Evolutionary conservation across 1,140 invertebrate species (phyloP), one percentile per base, ranked within the genome.

Genomic region (Caenorhabditis elegans): DNA sequence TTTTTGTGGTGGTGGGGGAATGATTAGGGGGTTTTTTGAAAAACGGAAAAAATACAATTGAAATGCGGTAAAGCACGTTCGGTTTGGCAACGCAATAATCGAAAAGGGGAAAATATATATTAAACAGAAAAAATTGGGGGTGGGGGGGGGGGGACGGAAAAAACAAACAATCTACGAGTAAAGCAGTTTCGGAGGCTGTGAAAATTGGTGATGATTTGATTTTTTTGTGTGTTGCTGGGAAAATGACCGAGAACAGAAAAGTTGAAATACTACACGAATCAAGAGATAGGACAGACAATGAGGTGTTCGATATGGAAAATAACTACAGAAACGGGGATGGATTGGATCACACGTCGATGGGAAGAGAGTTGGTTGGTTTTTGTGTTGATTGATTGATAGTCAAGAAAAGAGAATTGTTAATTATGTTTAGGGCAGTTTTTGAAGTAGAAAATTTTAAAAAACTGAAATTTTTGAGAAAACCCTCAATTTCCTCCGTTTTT

Each of bases 341-440:
- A 13, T 11, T n/a, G n/a, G n/a, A 70, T 70, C 60, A 70, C 60
- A 70, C 34, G 60, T 70, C 13, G n/a, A n/a, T n/a, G n/a, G n/a
- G n/a, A n/a, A n/a, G n/a, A n/a, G n/a, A n/a, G n/a, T n/a, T n/a
- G n/a, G n/a, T n/a, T n/a, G n/a, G n/a, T n/a, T n/a, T n/a, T n/a
- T n/a, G n/a, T n/a, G n/a, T n/a, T 8, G 34, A 22, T 19, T 70
- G 60, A 26, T 31, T 11, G 26, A 55, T 24, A 11, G 60, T n/a
- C n/a, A n/a, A n/a, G n/a, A n/a, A n/a, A n/a, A n/a, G n/a, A n/a
- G n/a, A n/a, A n/a, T n/a, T n/a, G n/a, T n/a, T n/a, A n/a, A n/a
- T n/a, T n/a, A n/a, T n/a, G n/a, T n/a, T n/a, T n/a, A n/a, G n/a
- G n/a, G n/a, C n/a, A n/a, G n/a, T n/a, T n/a, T n/a, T n/a, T n/a